Conservation (phyloP, 2,888 invertebrate species). For the Dryocosmus kuriphilus region DNA sequence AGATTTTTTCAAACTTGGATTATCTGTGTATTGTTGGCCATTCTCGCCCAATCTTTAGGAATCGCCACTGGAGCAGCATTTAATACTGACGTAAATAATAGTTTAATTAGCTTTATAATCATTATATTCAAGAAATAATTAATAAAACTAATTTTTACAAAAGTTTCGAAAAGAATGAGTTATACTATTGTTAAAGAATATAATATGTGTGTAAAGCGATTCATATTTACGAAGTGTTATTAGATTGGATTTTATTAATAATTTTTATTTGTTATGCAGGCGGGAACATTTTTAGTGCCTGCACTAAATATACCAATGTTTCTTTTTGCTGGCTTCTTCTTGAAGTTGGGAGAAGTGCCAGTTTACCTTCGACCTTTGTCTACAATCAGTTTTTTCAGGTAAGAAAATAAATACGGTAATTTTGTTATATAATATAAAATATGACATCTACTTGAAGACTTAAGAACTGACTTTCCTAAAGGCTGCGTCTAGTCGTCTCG, state of each 20-base stretch:
- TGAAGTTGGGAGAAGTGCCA: slow-evolving; percentile 86
- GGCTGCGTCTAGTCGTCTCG: too few relatives aligned
- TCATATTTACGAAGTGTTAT: background rate
- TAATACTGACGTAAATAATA: slow-evolving; percentile 80
- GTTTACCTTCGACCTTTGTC: slow-evolving; percentile 84
- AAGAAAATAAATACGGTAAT: slow-evolving; percentile 2
- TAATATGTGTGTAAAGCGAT: background rate
- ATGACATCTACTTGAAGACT: too few relatives aligned
- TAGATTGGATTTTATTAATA: background rate
- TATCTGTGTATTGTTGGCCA: slow-evolving; percentile 83
- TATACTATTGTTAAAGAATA: background rate
- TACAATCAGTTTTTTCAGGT: slow-evolving; percentile 84
- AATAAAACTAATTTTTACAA: background rate
- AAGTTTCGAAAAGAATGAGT: background rate
- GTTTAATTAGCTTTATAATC: background rate
- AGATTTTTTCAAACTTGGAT: slow-evolving; percentile 84
- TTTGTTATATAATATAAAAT: too few relatives aligned
- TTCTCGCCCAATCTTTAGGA: slow-evolving; percentile 88
- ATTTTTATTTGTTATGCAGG: slow-evolving; percentile 74
- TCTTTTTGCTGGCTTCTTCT: slow-evolving; percentile 91
- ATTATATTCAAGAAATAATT: background rate
- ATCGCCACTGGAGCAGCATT: slow-evolving; percentile 86
- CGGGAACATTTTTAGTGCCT: slow-evolving; percentile 89
- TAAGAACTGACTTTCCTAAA: too few relatives aligned
- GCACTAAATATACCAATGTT: slow-evolving; percentile 88